Base-by-base conservation (phyloP, 2,113 vertebrate species). In the Ceyx cyanopectus region DNA sequence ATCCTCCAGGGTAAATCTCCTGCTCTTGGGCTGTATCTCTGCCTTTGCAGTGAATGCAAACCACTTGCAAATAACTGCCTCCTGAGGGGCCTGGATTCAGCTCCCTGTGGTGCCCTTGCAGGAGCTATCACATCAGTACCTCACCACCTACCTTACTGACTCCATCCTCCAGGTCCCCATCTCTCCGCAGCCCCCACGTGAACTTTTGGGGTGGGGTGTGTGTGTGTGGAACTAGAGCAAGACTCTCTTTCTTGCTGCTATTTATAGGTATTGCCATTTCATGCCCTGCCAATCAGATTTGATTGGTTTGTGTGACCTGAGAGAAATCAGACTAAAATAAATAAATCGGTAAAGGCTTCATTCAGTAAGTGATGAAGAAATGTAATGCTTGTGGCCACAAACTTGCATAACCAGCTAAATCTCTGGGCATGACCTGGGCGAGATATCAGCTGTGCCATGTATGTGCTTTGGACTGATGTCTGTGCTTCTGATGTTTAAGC, bases 61-160 rank as follows among this genome's bases (percentile, higher is more conserved):
- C 34, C 48, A 6, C 27, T 43, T 41, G 66, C 16, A 27, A 56
- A 34, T 29, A 57, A 9, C 61, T 19, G 61, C 34, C 11, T 26
- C 45, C 45, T 18, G 8, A 24, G 19, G 72, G 37, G 14, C 6
- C 10, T 6, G 48, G n/a, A 8, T 67, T 85, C 3, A 6, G 32
- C 34, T 60, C 26, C 46, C 18, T 65, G 1, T 12, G 3, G 18
- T 80, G 43, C 7, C 74, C n/a, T 43, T 12, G 5, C 0, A 3
- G 7, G 5, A 32, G 60, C 17, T 43, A 1, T 2, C 53, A 29
- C 0, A 1, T 56, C 74, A 1, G 0, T 4, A 2, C 77, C 7
- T 19, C 51, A 3, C 5, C 0, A 0, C 15, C 56, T 45, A 0
- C 15, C 56, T 45, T 29, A 17, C n/a, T 0, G 0, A 14, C 27